Conservation (phyloP, 2,888 invertebrate genomes). For the Stenoptilia bipunctidactyla region DNA sequence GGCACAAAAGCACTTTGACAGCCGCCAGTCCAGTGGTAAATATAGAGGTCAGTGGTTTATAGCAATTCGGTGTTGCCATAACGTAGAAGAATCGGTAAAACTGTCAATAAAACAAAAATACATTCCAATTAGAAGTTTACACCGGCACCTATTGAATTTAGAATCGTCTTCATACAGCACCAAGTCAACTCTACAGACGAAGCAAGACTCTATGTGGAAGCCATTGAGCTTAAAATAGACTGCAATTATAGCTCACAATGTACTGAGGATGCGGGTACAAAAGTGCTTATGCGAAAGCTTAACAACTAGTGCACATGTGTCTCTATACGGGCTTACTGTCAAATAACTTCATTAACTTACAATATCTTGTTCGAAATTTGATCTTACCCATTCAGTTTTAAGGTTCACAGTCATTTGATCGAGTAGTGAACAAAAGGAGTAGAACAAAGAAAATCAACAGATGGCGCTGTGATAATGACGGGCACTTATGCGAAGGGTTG, state of each 20-base stretch:
- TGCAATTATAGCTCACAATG: background rate
- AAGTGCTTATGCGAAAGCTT: slow-evolving; percentile 36
- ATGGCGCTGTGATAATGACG: slow-evolving; percentile 44
- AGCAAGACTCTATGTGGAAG: background rate
- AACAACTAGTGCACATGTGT: slow-evolving; percentile 36
- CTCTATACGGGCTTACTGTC: slow-evolving; percentile 41
- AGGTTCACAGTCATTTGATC: slow-evolving; percentile 20
- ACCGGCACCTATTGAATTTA: slow-evolving; percentile 2
- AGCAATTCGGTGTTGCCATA: no score
- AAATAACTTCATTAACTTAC: slow-evolving; percentile 37
- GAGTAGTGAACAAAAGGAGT: slow-evolving; percentile 26
- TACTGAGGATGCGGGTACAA: slow-evolving; percentile 19
- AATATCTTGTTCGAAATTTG: slow-evolving; percentile 25
- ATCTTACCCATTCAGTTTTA: slow-evolving; percentile 28
- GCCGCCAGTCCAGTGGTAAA: no score
- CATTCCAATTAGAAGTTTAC: slow-evolving; percentile 22
- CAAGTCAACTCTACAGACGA: background rate
- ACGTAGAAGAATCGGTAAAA: no score
- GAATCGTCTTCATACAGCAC: background rate
- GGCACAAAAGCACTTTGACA: no score
- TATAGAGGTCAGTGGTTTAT: no score
- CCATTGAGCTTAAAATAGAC: background rate
- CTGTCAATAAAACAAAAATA: slow-evolving; percentile 28
- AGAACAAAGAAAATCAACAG: slow-evolving; percentile 55
- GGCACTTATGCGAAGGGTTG: slow-evolving; percentile 30